A percentile compares a stretch with the other conserved stretches of the same genome.
Conservation (phyloP, 2,113 vertebrate species). For the Scomber scombrus region DNA sequence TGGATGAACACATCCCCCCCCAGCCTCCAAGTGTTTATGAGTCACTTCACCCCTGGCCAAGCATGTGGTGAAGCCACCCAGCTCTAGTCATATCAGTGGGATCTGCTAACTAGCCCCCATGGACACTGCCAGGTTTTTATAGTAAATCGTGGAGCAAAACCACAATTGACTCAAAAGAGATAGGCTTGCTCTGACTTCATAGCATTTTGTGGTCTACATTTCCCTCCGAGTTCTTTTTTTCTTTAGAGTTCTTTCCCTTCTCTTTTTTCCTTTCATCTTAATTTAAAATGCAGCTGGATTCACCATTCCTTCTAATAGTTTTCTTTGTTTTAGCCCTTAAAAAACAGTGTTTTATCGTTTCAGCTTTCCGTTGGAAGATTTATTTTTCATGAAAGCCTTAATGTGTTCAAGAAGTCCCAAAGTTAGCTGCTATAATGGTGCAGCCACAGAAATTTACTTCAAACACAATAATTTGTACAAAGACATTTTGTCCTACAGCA, state of each 20-base stretch:
- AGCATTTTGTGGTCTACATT: constrained; percentile 77
- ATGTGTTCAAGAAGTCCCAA: constrained; percentile 76
- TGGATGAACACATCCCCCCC: constrained; percentile 44
- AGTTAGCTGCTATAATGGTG: constrained; percentile 54
- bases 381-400: constrained; percentile 68
- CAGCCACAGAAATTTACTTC: constrained; percentile 35
- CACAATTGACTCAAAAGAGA: constrained; percentile 79
- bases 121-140: constrained; percentile 75
- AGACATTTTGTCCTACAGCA: constrained; percentile 26
- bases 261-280: constrained; percentile 75
- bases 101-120: constrained; percentile 77
- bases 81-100: constrained; percentile 68
- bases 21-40: constrained; percentile 65
- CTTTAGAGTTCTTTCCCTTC: constrained; percentile 58
- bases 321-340: constrained; percentile 73
- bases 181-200: constrained; percentile 79
- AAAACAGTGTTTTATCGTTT: constrained; percentile 70
- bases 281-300: constrained; percentile 83
- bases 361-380: constrained; percentile 60
- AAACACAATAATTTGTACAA: constrained; percentile 8
- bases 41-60: constrained; percentile 69
- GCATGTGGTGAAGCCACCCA: constrained; percentile 72
- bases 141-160: constrained; percentile 79
- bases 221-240: constrained; percentile 66
- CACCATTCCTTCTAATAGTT: constrained; percentile 60